These are phyloP conservation scores for Drosophila pandora DNA, from an alignment of 1,140 invertebrate species.

Conservation along the genomic window DNA sequence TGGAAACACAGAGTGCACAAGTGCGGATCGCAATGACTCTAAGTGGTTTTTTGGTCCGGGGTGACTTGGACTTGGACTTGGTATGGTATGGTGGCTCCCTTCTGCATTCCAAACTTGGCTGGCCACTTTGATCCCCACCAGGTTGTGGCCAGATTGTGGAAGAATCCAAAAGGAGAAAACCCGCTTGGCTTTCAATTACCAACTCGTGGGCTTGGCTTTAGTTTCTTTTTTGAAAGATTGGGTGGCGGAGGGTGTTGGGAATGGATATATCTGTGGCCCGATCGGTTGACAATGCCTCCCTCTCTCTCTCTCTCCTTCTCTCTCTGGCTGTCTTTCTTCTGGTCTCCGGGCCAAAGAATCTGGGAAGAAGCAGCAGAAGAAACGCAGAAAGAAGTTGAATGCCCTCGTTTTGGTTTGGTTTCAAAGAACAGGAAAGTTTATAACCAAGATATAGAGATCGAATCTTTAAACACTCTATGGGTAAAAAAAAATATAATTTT, in stretches of 20 bases:
- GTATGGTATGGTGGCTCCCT: slow-evolving; percentile 19
- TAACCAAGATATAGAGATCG: neutral
- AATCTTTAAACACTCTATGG: slow-evolving; percentile 4
- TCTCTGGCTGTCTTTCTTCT: neutral
- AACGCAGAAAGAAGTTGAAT: slow-evolving; percentile 62
- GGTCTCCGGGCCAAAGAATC: slow-evolving; percentile 10
- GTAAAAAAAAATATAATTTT: neutral
- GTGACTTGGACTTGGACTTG: neutral
- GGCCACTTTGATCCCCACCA: neutral
- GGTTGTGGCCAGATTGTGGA: neutral
- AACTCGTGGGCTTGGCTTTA: slow-evolving; percentile 30
- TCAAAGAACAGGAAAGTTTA: slow-evolving; percentile 38
- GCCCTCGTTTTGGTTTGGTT: slow-evolving; percentile 56
- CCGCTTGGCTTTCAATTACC: slow-evolving; percentile 40
- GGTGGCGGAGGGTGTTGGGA: slow-evolving; percentile 16
- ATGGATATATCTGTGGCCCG: neutral
- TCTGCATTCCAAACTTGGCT: slow-evolving; percentile 26
- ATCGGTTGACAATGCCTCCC: slow-evolving; percentile 43
- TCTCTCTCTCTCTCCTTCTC: slow-evolving; percentile 16
- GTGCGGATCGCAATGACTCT: slow-evolving; percentile 31
- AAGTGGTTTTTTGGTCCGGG: neutral
- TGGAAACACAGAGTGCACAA: slow-evolving; percentile 28
- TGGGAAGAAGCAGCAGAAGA: slow-evolving; percentile 26
- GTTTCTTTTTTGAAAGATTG: slow-evolving; percentile 17
- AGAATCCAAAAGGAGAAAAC: slow-evolving; percentile 29